Conservation (phyloP, 1,140 invertebrate genomes). For the Drosophila seguyi region DNA sequence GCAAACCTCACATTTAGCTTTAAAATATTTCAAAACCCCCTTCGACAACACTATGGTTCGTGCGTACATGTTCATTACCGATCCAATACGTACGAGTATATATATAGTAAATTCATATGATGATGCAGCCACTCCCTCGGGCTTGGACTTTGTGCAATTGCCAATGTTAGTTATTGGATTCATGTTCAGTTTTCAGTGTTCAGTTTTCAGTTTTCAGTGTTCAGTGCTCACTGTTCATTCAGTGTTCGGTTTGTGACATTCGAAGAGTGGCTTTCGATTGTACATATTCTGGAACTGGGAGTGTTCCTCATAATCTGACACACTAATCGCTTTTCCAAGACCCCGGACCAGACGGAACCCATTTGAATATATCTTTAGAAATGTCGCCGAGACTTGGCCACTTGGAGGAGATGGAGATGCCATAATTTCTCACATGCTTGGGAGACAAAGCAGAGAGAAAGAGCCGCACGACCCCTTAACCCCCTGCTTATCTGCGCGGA, state of each 20-base stretch:
- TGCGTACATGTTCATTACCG: conserved; percentile 66
- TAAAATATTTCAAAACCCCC: not conserved
- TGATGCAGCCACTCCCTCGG: conserved; percentile 59
- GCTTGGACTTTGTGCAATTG: conserved; percentile 47
- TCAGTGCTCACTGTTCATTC: conserved; percentile 44
- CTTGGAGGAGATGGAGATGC: conserved; percentile 21
- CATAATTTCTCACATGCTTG: conserved; percentile 52
- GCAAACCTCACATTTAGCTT: not conserved
- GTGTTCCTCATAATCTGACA: conserved; percentile 43
- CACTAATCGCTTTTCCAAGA: conserved; percentile 35
- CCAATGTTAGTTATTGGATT: conserved; percentile 59
- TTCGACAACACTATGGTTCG: not conserved
- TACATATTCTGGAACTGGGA: conserved; percentile 15
- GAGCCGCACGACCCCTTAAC: conserved; percentile 8
- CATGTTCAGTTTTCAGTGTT: too few relatives aligned
- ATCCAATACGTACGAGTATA: conserved; percentile 31
- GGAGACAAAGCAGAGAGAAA: conserved; percentile 14
- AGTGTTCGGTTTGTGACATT: conserved; percentile 63
- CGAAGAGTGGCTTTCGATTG: conserved; percentile 46
- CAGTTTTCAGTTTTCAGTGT: too few relatives aligned
- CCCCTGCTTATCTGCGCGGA: conserved; percentile 19
- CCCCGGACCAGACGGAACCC: not conserved
- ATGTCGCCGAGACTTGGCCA: conserved; percentile 26
- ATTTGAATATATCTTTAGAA: conserved; percentile 51
- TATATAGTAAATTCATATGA: conserved; percentile 39